Percentiles rank a stretch among this genome's conserved stretches.
These are phyloP conservation scores for Zaprionus ornatus DNA, from an alignment of 1,140 invertebrate species.

Conservation along the genomic window DNA sequence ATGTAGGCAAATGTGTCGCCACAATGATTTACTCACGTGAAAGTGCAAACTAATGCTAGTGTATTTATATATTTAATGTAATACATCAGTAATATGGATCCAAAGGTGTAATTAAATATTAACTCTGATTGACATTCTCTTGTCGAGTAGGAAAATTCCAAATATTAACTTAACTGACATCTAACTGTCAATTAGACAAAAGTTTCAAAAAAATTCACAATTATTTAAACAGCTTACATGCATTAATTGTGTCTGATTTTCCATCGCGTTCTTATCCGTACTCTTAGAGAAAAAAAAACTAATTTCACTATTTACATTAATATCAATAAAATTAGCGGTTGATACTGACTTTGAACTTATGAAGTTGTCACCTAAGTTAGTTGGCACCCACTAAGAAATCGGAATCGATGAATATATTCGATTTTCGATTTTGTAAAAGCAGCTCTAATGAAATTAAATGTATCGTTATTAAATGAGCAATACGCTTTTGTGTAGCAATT, in stretches of 20 bases:
- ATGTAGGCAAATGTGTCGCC: slow-evolving; percentile 14
- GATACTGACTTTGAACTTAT: not conserved
- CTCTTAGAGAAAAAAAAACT: too few relatives aligned
- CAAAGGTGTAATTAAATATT: not conserved
- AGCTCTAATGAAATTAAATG: not conserved
- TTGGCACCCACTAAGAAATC: not conserved
- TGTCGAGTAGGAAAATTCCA: too few relatives aligned
- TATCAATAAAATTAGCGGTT: not conserved
- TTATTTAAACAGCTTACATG: too few relatives aligned
- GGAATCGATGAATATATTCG: not conserved
- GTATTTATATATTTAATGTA: not conserved
- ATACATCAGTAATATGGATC: not conserved
- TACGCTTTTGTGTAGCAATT: not conserved
- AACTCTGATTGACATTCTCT: not conserved
- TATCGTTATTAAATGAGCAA: not conserved
- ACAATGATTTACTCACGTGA: not conserved
- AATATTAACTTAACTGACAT: too few relatives aligned
- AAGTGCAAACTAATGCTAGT: not conserved
- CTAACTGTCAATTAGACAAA: too few relatives aligned
- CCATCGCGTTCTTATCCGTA: too few relatives aligned
- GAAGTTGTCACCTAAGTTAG: not conserved
- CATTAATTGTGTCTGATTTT: too few relatives aligned
- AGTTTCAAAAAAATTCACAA: too few relatives aligned
- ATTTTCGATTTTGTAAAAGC: not conserved
- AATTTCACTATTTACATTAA: not conserved